These are phyloP conservation scores for Ophiodon elongatus DNA, from an alignment of 2,113 vertebrate species.

Conservation along the genomic window DNA sequence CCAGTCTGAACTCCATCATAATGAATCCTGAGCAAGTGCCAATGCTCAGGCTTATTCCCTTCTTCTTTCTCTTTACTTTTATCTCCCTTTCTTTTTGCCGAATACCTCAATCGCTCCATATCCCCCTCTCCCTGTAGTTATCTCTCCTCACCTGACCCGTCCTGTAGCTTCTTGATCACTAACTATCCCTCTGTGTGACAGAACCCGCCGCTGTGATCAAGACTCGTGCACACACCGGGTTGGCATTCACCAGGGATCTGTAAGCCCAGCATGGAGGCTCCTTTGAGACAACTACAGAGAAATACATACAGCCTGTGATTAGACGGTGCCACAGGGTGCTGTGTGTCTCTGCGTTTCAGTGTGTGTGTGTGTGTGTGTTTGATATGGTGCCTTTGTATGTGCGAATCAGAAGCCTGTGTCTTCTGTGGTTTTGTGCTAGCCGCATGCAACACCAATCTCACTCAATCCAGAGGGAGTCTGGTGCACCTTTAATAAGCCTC, in stretches of 20 bases:
- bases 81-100: not conserved
- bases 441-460: conserved; percentile 39
- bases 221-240: conserved; percentile 41
- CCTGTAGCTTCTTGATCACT: conserved; percentile 38
- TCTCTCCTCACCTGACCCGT: conserved; percentile 38
- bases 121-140: conserved; percentile 2
- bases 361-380: conserved; percentile 33
- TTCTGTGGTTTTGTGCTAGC: conserved; percentile 35
- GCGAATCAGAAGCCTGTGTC: conserved; percentile 38
- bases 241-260: conserved; percentile 52
- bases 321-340: conserved; percentile 52
- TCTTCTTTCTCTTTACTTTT: not conserved
- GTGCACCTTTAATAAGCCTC: conserved; percentile 63
- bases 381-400: conserved; percentile 46
- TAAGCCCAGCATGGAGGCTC: conserved; percentile 50
- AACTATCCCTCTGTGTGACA: conserved; percentile 39
- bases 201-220: conserved; percentile 51
- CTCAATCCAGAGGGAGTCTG: conserved; percentile 57
- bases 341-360: conserved; percentile 17
- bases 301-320: conserved; percentile 59
- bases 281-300: conserved; percentile 64
- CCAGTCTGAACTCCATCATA: conserved; percentile 12
- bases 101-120: not conserved
- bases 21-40: conserved; percentile 10
- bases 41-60: not conserved